Evolutionary conservation across 2,113 vertebrate genomes (phyloP), one percentile per base, ranked within the genome.

Genomic region (Lophura nycthemera): DNA sequence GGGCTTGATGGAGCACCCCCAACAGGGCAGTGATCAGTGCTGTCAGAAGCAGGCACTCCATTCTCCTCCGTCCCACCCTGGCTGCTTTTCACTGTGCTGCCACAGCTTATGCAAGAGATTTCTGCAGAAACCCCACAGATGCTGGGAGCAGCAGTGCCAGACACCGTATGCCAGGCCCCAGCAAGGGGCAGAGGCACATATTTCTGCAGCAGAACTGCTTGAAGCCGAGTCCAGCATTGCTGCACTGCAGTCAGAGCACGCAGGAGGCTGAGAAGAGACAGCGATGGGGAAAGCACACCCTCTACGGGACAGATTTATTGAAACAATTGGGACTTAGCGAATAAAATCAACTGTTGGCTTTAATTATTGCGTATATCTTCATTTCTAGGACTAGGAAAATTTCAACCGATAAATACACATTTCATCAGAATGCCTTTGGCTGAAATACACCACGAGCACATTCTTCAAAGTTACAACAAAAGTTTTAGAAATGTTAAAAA

Each of bases 381-480:
- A 32, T 92, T 91, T 96, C 84, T 71, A 96, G 94, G 90, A 90
- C 92, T 91, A 95, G 96, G 92, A 97, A 97, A 96, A 96, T 95
- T 90, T 89, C 89, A 90, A 95, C 96, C 89, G 95, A 97, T 97
- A 97, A 97, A 98, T 96, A 98, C 64, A 95, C 95, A 97, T 96
- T 94, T 97, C 71, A 92, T 95, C 97, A 96, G 92, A 95, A 95
- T 75, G 96, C 96, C 92, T 96, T 96, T 96, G 96, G 97, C 95
- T 82, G 95, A 95, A 96, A 96, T 57, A 96, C 4, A 54, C 97
- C 91, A 90, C 93, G 79, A 97, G 97, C 95, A 97, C 95, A 96
- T 97, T 96, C 96, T 94, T 97, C 96, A 96, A 97, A 96, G 80
- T 95, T 95, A 97, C 93, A 96, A 95, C 96, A 97, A 95, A 96